Evolutionary conservation across 2,113 vertebrate species (phyloP).

Genomic region (Hypocryptadius cinnamomeus): DNA sequence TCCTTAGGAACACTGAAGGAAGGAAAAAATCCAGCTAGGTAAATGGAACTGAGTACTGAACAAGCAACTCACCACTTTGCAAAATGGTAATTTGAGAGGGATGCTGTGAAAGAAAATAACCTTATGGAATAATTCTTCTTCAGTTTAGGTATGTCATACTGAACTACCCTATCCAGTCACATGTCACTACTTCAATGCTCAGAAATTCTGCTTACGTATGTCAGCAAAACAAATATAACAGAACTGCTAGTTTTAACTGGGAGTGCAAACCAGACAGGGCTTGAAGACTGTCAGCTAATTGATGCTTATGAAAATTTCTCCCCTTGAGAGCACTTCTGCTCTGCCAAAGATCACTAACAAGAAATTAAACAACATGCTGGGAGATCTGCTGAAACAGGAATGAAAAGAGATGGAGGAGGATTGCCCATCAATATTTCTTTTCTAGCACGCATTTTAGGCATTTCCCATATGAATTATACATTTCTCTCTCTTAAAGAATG

Average conservation of each 20-base stretch:
- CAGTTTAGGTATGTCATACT: neutral
- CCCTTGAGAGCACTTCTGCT: neutral
- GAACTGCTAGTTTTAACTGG: neutral
- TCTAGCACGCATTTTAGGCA: neutral
- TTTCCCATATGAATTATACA: neutral
- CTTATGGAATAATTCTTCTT: neutral
- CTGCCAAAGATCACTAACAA: neutral
- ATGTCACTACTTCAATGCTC: neutral
- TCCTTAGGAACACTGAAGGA: neutral
- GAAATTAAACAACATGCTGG: neutral
- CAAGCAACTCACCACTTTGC: neutral
- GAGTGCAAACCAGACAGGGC: neutral
- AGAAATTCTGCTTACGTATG: neutral
- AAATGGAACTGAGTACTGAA: neutral
- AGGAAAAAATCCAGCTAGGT: neutral
- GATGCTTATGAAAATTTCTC: neutral
- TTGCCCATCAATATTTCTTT: neutral
- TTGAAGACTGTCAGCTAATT: neutral
- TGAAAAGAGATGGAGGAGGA: neutral
- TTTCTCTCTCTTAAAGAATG: neutral
- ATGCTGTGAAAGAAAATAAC: neutral
- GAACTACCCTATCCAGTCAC: neutral
- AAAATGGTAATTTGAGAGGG: slow-evolving; percentile 30
- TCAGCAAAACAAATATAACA: neutral
- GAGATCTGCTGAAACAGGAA: neutral